Conservation (phyloP, 2,888 invertebrate species). For the Drosophila colorata region DNA sequence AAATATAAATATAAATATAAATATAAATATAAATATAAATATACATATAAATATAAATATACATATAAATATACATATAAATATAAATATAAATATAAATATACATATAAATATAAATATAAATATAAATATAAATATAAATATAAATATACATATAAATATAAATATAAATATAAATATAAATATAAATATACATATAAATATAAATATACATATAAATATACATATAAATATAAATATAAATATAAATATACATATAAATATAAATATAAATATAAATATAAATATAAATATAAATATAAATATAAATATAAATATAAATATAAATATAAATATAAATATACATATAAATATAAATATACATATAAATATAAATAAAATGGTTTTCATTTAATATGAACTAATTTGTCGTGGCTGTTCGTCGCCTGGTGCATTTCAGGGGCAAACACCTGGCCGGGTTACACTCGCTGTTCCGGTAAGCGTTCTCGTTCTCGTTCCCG, state of each 20-base stretch:
- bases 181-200: background rate
- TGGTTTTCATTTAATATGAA: background rate
- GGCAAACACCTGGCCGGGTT: slow-evolving; percentile 9
- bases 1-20: background rate
- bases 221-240: no score
- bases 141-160: background rate
- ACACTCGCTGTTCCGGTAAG: background rate
- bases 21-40: background rate
- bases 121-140: background rate
- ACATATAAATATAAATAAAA: background rate
- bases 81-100: background rate
- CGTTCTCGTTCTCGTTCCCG: background rate
- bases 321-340: background rate
- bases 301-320: background rate
- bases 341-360: background rate
- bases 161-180: background rate
- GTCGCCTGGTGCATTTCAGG: background rate
- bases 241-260: background rate
- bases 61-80: no score
- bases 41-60: background rate
- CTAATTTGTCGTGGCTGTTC: slow-evolving; percentile 3
- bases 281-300: background rate
- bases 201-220: no score
- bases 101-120: background rate
- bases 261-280: background rate